Evolutionary conservation across 2,113 vertebrate genomes (phyloP), one percentile per base, ranked within the genome.

Genomic region (Theristicus caerulescens): DNA sequence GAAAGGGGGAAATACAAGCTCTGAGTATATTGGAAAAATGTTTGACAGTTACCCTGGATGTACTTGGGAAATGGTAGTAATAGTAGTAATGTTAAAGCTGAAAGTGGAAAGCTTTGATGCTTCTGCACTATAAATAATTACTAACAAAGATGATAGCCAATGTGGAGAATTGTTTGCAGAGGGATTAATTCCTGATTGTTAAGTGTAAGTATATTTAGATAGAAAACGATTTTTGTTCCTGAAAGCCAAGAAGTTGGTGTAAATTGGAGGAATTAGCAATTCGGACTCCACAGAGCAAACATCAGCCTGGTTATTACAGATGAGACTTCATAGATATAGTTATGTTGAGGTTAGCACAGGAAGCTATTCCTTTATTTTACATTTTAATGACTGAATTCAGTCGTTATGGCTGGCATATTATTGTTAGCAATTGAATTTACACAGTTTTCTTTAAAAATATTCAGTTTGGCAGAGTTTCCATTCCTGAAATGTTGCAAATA

Each of bases 181-280:
- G 42, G 93, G 94, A 97, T 95, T 96, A 0, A 70, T 94, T 96
- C 91, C 49, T 94, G 80, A 89, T 94, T 94, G 86, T 93, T 93
- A 91, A 92, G 34, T 97, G 72, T 96, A 96, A 96, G 81, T 96
- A 85, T 96, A 79, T 97, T 96, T 96, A 96, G 82, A 86, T 9
- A 95, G 96, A 94, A 97, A 91, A 87, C 5, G 4, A 82, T 96
- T 96, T 94, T 91, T 95, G 61, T 82, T 91, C 89, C 70, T 93
- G 83, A 91, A 91, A 96, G 82, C 86, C 32, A 65, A 85, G 83
- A 59, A 80, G 77, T 47, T 83, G 66, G 77, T 93, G 86, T 94
- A 95, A 95, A 93, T 91, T 64, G 80, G 58, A 92, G 82, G 81
- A 85, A 97, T 97, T 96, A 94, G 78, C 0, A 2, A 72, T 93